These are phyloP conservation scores for Griposia aprilina DNA, from an alignment of 2,888 invertebrate genomes.

Conservation along the genomic window DNA sequence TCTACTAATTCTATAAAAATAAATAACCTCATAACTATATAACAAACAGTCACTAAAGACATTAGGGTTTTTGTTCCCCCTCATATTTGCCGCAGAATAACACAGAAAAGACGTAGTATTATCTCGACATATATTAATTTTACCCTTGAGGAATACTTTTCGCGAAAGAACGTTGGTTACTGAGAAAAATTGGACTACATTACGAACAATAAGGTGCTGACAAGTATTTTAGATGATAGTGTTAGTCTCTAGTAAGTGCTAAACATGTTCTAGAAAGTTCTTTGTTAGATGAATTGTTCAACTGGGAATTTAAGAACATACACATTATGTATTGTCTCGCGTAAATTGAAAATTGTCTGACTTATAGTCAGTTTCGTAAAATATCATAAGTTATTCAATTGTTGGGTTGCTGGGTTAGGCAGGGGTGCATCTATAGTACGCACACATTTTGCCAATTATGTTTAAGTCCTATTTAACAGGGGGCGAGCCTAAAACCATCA, in stretches of 20 bases:
- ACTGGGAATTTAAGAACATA: conserved; percentile 33
- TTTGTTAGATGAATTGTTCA: conserved; percentile 43
- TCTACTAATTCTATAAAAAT: neutral
- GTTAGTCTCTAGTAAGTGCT: conserved; percentile 56
- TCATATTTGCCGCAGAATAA: conserved; percentile 51
- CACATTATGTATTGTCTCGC: conserved; percentile 10
- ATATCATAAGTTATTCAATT: neutral
- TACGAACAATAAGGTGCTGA: conserved; percentile 59
- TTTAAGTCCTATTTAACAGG: no score
- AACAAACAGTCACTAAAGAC: conserved; percentile 27
- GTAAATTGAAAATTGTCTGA: conserved; percentile 40
- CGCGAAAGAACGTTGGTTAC: conserved; percentile 36
- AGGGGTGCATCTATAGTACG: no score
- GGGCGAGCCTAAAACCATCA: neutral
- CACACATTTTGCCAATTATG: no score
- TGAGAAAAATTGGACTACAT: conserved; percentile 56
- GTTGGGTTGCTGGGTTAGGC: no score
- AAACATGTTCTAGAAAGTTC: conserved; percentile 58
- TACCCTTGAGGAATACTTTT: conserved; percentile 49
- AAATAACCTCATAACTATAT: conserved; percentile 14
- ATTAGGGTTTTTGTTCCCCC: conserved; percentile 42
- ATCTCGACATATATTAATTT: conserved; percentile 60
- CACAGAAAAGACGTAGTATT: conserved; percentile 37
- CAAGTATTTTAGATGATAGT: conserved; percentile 59
- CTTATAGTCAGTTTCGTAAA: neutral